Conservation (phyloP, 2,888 invertebrate species). For the Euzetes globulus region DNA sequence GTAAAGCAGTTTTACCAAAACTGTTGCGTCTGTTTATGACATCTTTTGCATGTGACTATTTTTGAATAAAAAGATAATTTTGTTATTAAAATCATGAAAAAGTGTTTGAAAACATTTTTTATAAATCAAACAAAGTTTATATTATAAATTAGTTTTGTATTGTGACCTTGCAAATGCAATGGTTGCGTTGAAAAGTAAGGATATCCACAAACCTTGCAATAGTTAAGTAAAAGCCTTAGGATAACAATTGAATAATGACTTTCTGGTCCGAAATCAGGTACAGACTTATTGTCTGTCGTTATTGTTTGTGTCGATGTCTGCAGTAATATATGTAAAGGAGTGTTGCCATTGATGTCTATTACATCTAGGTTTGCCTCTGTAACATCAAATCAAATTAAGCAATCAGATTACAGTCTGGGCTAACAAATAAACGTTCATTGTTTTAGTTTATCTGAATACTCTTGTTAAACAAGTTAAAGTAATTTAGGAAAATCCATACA, state of each 20-base stretch:
- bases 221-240: background rate
- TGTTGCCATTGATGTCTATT: conserved; percentile 5
- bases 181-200: too few relatives aligned
- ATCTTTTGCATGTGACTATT: background rate
- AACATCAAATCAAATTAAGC: background rate
- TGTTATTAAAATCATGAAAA: background rate
- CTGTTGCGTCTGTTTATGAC: background rate
- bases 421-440: background rate
- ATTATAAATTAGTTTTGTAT: background rate
- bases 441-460: background rate
- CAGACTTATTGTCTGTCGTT: background rate
- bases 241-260: background rate
- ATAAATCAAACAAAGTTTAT: background rate
- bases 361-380: background rate
- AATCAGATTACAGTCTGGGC: background rate
- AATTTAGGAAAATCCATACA: too few relatives aligned
- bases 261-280: background rate
- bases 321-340: background rate
- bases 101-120: too few relatives aligned
- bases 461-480: background rate
- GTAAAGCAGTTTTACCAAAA: conserved; percentile 10
- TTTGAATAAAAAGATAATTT: background rate
- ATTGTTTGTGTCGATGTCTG: background rate
- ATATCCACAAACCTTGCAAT: conserved; percentile 1
- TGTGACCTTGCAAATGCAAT: background rate